Base-by-base conservation (phyloP, 2,113 vertebrate species). In the Nansenia antarctica region DNA sequence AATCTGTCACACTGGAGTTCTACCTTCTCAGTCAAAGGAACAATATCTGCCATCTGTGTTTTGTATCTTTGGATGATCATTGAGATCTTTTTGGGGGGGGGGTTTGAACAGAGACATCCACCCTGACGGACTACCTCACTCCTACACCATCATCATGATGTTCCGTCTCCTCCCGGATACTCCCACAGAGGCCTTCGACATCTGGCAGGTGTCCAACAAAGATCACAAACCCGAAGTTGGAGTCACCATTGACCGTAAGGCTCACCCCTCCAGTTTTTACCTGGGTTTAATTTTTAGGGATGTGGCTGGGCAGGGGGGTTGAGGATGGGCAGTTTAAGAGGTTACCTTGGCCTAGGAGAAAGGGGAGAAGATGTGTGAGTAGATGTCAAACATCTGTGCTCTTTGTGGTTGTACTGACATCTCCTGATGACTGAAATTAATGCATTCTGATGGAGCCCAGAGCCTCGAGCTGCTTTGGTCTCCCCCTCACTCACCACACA, bases 191-290 rank as follows among this genome's bases (percentile, higher is more conserved):
- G 92, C 96, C 73, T 99, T 99, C 77, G 95, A 98, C 82, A 90
- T 99, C 80, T 99, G 98, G 98, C 98, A 99, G 91, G 93, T 99
- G 73, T 95, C 96, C 11, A 94, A 87, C 88, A 92, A 92, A 76
- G 94, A 96, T 80, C 92, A 96, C 85, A 96, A 94, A 70, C 95
- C 98, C 0, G 94, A 99, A 93, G 93, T 95, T 32, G 98, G 98
- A 68, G 81, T 99, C 75, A 95, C 95, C 35, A 84, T 96, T 20
- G 94, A 99, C 80, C 90, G 98, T 99, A 92, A 97, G 90, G 77
- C 86, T 62, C 22, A 32, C 11, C 65, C 27, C 35, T 72, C 14
- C 62, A 62, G 61, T 12, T 63, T 45, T 63, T 24, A 63, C 22
- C 11, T 32, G 35, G 15, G 34, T 11, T 22, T 37, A 15, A 4